Percentiles rank a stretch among this genome's conserved stretches.
Conservation (phyloP, 2,797 vertebrate species). For the Chrosomus eos region DNA sequence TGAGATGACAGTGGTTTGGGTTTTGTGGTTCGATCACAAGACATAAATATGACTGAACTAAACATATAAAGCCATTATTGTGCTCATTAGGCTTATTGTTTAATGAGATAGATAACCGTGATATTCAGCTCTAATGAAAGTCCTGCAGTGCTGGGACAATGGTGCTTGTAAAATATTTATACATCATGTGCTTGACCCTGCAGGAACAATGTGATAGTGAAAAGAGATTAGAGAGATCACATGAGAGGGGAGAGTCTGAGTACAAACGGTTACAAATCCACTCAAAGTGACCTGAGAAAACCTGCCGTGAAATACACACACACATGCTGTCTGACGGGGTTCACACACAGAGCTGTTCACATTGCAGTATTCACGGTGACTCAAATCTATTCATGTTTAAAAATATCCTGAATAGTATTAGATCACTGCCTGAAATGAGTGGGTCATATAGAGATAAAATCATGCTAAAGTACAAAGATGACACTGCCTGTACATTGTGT, state of each 20-base stretch:
- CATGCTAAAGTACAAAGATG: neutral
- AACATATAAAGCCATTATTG: neutral
- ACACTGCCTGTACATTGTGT: neutral
- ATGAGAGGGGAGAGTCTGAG: slow-evolving; percentile 22
- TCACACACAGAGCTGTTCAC: neutral
- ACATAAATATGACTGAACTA: neutral
- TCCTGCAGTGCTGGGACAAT: neutral
- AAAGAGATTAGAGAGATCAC: slow-evolving; percentile 45
- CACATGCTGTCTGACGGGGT: neutral
- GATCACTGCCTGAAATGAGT: neutral
- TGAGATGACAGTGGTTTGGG: neutral
- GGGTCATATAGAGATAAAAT: neutral
- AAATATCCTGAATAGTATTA: neutral
- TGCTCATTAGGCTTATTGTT: too few species aligned
- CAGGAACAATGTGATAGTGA: slow-evolving; percentile 8
- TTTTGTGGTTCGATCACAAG: slow-evolving; percentile 1
- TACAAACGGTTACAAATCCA: slow-evolving; percentile 32
- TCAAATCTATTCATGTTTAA: neutral
- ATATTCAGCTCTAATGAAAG: slow-evolving; percentile 5
- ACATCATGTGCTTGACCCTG: slow-evolving; percentile 9
- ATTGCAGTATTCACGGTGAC: neutral
- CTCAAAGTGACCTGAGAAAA: slow-evolving; percentile 7
- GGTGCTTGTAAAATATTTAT: slow-evolving; percentile 30
- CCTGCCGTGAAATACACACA: neutral
- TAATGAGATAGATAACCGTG: neutral